phyloP scores from a whole-genome alignment of 2,888 invertebrate species.

The Agrypnus murinus region DNA sequence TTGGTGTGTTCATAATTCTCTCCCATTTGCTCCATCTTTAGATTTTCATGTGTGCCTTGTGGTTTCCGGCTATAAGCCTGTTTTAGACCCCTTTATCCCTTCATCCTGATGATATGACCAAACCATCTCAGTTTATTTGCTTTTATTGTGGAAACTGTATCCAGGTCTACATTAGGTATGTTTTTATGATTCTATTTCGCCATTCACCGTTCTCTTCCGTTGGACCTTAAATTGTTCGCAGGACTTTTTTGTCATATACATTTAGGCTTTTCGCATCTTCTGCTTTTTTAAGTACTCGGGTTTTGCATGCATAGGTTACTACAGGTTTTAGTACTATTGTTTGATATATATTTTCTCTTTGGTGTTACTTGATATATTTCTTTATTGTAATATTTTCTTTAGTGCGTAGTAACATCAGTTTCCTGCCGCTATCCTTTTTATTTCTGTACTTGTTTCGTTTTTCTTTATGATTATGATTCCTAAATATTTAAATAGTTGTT shows the following conservation, averaged over 20 bases:
- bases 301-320: neutral
- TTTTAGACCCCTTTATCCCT: too few species aligned
- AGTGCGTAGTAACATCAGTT: conserved; percentile 4
- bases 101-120: too few species aligned
- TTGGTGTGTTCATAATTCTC: too few species aligned
- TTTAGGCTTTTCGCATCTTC: too few species aligned
- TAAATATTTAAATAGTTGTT: conserved; percentile 5
- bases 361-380: neutral
- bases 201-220: neutral
- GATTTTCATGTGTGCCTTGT: too few species aligned
- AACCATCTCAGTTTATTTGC: neutral
- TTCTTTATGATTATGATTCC: conserved; percentile 5
- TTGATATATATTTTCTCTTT: conserved; percentile 5
- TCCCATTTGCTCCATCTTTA: too few species aligned
- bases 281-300: too few species aligned
- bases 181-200: neutral
- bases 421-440: neutral
- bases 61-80: too few species aligned
- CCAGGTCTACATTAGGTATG: conserved; percentile 4
- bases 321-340: conserved; percentile 2
- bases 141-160: conserved; percentile 8
- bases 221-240: neutral
- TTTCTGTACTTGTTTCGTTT: conserved; percentile 1
- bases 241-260: too few species aligned
- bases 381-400: neutral